Conservation (phyloP, 1,140 invertebrate species). For the Thaumatotibia leucotreta region DNA sequence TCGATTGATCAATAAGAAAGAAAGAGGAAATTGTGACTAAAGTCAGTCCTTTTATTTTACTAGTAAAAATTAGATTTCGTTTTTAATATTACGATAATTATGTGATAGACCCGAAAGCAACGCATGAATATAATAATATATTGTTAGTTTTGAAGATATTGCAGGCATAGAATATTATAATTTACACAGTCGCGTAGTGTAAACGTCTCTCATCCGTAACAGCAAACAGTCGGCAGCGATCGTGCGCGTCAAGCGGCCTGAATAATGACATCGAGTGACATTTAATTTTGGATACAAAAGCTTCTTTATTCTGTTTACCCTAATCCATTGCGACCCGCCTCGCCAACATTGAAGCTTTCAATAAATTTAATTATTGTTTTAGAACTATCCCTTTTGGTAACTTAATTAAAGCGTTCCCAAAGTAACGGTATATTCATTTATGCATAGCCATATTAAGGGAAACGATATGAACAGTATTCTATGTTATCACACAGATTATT, state of each 20-base stretch:
- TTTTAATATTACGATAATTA: too few species aligned
- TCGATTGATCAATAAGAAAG: too few species aligned
- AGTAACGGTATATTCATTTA: too few species aligned
- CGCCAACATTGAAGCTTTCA: constrained; percentile 53
- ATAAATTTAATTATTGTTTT: constrained; percentile 15
- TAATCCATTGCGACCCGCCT: constrained; percentile 59
- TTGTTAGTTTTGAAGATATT: too few species aligned
- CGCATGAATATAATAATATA: too few species aligned
- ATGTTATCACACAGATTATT: too few species aligned
- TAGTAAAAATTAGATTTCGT: too few species aligned
- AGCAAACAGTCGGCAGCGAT: constrained; percentile 12
- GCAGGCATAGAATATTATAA: background rate
- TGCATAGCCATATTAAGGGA: too few species aligned
- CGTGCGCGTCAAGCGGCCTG: constrained; percentile 28
- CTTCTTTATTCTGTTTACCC: constrained; percentile 70
- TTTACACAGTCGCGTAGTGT: background rate
- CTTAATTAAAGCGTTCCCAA: background rate
- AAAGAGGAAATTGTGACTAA: too few species aligned
- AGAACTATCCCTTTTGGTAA: background rate
- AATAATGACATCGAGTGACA: constrained; percentile 69
- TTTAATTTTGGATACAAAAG: constrained; percentile 74
- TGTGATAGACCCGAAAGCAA: too few species aligned
- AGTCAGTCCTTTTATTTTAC: too few species aligned
- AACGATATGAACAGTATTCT: too few species aligned
- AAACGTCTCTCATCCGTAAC: constrained; percentile 8